Base-by-base conservation (phyloP, 2,113 vertebrate species). In the Recurvirostra avosetta region DNA sequence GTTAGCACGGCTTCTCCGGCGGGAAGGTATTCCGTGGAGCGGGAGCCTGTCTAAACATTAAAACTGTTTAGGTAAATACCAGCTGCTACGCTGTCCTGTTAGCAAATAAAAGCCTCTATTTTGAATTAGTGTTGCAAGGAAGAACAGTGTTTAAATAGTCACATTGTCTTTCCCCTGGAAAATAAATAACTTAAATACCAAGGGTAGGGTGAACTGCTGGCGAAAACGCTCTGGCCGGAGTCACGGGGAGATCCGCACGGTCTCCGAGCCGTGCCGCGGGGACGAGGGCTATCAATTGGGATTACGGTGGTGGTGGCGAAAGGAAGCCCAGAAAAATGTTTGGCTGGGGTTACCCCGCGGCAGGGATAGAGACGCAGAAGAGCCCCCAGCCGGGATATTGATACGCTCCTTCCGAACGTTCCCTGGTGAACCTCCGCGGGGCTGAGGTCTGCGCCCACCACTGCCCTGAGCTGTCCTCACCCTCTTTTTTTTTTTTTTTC, bases 181-280 rank as follows among this genome's bases (percentile, higher is more conserved):
- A 52, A 72, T 7, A 45, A 90, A 50, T 23, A 75, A 71, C 70
- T 66, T 23, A 32, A 84, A 45, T 34, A 9, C 22, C 22, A 72
- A 62, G 3, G 79, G 66, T 15, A 6, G 5, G 27, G 56, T 5
- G 86, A 67, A 13, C 65, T 59, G 50, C 77, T n/a, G 74, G 73
- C 50, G 71, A 59, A 73, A 19, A n/a, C 0, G 18, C 41, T 47
- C 59, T 3, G 3, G 30, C 34, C 13, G 3, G 74, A 22, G 72
- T 1, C 49, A 2, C 36, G 19, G 0, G 36, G 58, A 45, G 59
- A 45, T 6, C 22, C 1, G 47, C 17, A 5, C 4, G 6, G 5
- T 8, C 50, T 25, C 65, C 8, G 0, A 6, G 76, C 77, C 1
- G 27, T 13, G 4, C 52, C 3, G 38, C 3, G 13, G 59, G 74